These are phyloP conservation scores for Malacosoma neustria DNA, from an alignment of 2,888 invertebrate genomes.

Conservation along the genomic window DNA sequence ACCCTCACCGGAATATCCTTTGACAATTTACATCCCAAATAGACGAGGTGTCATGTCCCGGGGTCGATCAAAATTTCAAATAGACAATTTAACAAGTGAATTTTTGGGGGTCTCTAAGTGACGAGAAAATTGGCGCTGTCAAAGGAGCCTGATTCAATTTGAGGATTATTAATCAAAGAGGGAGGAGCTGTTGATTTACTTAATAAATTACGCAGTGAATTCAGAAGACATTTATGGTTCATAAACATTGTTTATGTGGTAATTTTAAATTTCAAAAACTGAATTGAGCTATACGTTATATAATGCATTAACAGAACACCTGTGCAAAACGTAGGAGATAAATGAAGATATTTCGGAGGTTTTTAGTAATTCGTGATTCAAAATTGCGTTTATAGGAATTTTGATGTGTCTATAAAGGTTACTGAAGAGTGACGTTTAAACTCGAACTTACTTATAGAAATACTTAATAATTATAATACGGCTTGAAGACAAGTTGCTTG, in stretches of 20 bases:
- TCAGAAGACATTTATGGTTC: slow-evolving; percentile 10
- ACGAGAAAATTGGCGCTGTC: slow-evolving; percentile 71
- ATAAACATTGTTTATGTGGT: background rate
- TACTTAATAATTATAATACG: no score
- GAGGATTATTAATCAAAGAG: slow-evolving; percentile 62
- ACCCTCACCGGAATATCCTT: slow-evolving; percentile 33
- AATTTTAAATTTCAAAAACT: background rate
- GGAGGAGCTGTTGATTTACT: slow-evolving; percentile 31
- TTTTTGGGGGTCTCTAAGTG: slow-evolving; percentile 61
- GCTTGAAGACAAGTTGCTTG: no score
- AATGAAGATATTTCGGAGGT: no score
- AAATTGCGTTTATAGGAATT: no score
- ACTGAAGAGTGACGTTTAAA: no score
- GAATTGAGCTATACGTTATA: no score
- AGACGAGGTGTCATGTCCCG: slow-evolving; percentile 63
- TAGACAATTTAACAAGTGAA: slow-evolving; percentile 54
- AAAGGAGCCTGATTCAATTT: slow-evolving; percentile 65
- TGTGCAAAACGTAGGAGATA: no score
- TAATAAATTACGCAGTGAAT: slow-evolving; percentile 31
- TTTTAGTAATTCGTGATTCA: no score
- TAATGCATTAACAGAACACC: no score
- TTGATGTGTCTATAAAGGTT: no score
- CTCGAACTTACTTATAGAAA: no score
- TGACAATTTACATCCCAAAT: slow-evolving; percentile 74
- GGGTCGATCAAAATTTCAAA: slow-evolving; percentile 72